Evolutionary conservation across 2,888 invertebrate genomes (phyloP).

Genomic region (Eudiplozoon nipponicum): DNA sequence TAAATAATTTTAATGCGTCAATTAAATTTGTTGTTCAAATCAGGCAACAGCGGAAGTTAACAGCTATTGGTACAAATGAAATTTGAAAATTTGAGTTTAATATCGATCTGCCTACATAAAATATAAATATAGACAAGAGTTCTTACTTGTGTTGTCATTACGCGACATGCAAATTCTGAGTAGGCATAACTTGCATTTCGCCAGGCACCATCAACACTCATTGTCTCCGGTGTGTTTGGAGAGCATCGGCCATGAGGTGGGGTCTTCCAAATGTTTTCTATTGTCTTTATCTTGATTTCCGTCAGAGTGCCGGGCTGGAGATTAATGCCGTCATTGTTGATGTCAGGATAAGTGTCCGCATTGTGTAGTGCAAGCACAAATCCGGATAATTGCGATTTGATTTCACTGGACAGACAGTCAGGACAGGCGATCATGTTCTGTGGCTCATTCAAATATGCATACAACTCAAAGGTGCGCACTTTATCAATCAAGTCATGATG

Average conservation of each 20-base stretch:
- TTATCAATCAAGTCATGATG: slow-evolving; percentile 3
- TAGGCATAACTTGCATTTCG: too few species aligned
- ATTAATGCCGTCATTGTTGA: slow-evolving; percentile 14
- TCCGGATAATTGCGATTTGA: slow-evolving; percentile 16
- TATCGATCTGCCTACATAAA: too few species aligned
- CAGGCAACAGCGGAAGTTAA: too few species aligned
- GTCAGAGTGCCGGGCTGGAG: slow-evolving; percentile 15
- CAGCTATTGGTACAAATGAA: too few species aligned
- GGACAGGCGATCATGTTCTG: slow-evolving; percentile 8
- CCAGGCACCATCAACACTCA: too few species aligned
- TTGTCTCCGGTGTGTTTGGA: slow-evolving; percentile 12
- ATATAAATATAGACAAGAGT: too few species aligned
- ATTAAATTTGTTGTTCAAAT: too few species aligned
- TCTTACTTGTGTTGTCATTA: too few species aligned
- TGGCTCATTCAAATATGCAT: slow-evolving; percentile 14
- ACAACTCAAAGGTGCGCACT: slow-evolving; percentile 11
- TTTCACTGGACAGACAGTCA: slow-evolving; percentile 13
- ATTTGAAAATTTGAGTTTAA: too few species aligned
- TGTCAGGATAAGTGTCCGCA: slow-evolving; percentile 14
- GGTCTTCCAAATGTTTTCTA: slow-evolving; percentile 14
- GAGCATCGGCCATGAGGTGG: slow-evolving; percentile 16
- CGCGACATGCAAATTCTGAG: too few species aligned
- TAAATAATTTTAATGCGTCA: too few species aligned
- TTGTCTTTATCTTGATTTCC: slow-evolving; percentile 15
- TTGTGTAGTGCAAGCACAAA: slow-evolving; percentile 14